Base-by-base conservation (phyloP, 1,140 invertebrate genomes). In the Hyposmocoma kahamanoa region DNA sequence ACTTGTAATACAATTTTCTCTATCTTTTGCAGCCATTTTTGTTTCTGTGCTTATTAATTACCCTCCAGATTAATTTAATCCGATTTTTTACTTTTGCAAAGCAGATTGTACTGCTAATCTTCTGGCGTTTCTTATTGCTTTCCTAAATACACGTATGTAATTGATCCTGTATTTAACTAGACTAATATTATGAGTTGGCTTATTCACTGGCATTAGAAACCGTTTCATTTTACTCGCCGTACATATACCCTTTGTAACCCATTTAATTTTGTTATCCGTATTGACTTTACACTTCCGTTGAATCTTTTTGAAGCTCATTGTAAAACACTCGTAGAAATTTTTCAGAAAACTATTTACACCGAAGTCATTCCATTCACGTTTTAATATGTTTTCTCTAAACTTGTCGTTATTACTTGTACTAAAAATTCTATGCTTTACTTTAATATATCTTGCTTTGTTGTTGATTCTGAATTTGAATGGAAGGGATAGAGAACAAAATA, bases 181-280 rank as follows among this genome's bases (percentile, higher is more conserved):
- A 22, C 21, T 41, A 18, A 8, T 5, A 34, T 32, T 9, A 45
- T 22, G 34, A 26, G 13, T 22, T 11, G 9, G 1, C n/a, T n/a
- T 22, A 21, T 52, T 19, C 10, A 17, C 17, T 3, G 5, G 11
- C 6, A 10, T 22, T 42, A n/a, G 46, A 30, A 45, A n/a, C 13
- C 50, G 20, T 18, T 52, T 52, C 34, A 42, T 52, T 22, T 19
- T 10, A 32, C 50, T 53, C 19, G 44, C 46, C 22, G 42, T 39
- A 21, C 21, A 38, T n/a, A 51, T 17, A 26, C 49, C 49, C 13
- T 20, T 44, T 8, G 49, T 38, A 10, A 52, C 28, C 50, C 49
- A 50, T 50, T 28, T 22, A n/a, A 44, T 9, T 13, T 15, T 28
- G 1, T 38, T 10, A 0, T 22, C 10, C 5, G 22, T 46, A 11